Conservation (phyloP, 64 coral and sea anemone species). For the Acropora yongei region DNA sequence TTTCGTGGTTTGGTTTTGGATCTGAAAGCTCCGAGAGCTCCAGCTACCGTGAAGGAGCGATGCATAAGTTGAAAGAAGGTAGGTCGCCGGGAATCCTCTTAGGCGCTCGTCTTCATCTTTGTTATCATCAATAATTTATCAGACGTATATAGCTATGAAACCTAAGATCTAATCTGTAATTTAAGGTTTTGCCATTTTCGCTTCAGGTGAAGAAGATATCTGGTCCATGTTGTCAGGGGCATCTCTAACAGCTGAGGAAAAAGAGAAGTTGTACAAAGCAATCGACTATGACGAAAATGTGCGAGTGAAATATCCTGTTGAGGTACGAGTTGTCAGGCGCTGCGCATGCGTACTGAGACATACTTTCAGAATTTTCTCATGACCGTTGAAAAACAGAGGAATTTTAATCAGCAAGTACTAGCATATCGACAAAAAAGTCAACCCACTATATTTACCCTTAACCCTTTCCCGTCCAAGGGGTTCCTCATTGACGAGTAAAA, state of each 20-base stretch:
- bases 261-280: constrained; percentile 74
- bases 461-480: too few relatives aligned
- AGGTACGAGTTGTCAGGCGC: constrained; percentile 5
- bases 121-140: too few relatives aligned
- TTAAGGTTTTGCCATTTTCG: background rate
- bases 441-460: too few relatives aligned
- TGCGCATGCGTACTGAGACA: too few relatives aligned
- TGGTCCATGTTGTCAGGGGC: constrained; percentile 48
- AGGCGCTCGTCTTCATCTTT: background rate
- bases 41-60: constrained; percentile 5
- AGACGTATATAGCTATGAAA: too few relatives aligned
- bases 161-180: background rate
- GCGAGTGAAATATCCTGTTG: constrained; percentile 62
- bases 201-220: constrained; percentile 29
- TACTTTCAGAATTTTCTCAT: too few relatives aligned
- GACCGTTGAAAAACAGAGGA: too few relatives aligned
- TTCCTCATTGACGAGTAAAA: too few relatives aligned
- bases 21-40: constrained; percentile 9
- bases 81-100: background rate
- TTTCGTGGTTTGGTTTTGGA: constrained; percentile 37
- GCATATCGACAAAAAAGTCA: too few relatives aligned
- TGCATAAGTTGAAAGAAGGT: background rate
- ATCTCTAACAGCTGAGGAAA: constrained; percentile 61
- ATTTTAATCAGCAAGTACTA: too few relatives aligned
- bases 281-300: constrained; percentile 72